phyloP scores from a whole-genome alignment of 1,140 invertebrate species.

The Melitaea cinxia region DNA sequence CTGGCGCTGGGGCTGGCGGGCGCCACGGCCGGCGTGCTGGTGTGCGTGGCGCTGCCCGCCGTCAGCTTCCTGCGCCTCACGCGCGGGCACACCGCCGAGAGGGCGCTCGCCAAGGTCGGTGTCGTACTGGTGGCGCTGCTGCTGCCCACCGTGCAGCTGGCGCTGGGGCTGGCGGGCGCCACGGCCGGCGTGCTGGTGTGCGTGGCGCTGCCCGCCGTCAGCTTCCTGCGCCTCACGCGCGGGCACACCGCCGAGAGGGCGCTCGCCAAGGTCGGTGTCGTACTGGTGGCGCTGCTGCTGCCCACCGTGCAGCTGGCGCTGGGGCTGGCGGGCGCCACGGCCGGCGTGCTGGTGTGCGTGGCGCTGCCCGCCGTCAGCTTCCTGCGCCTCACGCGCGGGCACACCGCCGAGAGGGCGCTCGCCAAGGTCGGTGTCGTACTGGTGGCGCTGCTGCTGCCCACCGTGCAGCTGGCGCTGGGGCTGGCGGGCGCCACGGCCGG shows the following conservation, averaged over 20 bases:
- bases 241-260: slow-evolving; percentile 89
- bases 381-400: slow-evolving; percentile 86
- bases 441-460: slow-evolving; percentile 82
- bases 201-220: slow-evolving; percentile 93
- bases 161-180: slow-evolving; percentile 95
- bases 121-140: slow-evolving; percentile 90
- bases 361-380: slow-evolving; percentile 93
- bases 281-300: slow-evolving; percentile 52
- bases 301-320: slow-evolving; percentile 96
- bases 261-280: slow-evolving; percentile 83
- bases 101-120: slow-evolving; percentile 85
- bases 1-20: slow-evolving; percentile 95
- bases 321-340: slow-evolving; percentile 95
- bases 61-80: slow-evolving; percentile 88
- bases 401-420: slow-evolving; percentile 87
- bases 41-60: slow-evolving; percentile 96
- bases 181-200: slow-evolving; percentile 97
- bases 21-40: slow-evolving; percentile 96
- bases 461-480: slow-evolving; percentile 96
- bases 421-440: slow-evolving; percentile 82
- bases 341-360: slow-evolving; percentile 96
- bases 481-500: slow-evolving; percentile 97
- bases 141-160: slow-evolving; percentile 95
- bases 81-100: slow-evolving; percentile 88
- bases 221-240: slow-evolving; percentile 87